phyloP scores from a whole-genome alignment of 2,888 invertebrate genomes.

The Prostheceraeus crozeri region DNA sequence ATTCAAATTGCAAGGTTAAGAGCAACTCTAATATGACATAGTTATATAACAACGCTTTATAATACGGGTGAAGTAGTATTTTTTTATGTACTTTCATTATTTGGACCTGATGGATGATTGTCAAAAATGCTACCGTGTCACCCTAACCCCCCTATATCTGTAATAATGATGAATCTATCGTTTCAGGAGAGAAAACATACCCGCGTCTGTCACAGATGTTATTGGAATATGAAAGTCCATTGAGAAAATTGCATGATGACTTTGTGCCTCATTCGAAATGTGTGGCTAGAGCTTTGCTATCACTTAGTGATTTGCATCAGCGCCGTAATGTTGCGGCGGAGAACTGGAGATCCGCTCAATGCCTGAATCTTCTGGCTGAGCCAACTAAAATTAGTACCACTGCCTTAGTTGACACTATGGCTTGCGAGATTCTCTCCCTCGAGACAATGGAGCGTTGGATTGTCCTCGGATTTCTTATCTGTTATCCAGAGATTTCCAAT shows the following conservation, averaged over 20 bases:
- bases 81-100: too few species aligned
- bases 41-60: too few species aligned
- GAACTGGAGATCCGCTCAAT: constrained; percentile 67
- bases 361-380: constrained; percentile 79
- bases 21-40: too few species aligned
- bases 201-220: constrained; percentile 94
- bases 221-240: constrained; percentile 86
- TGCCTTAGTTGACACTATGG: constrained; percentile 86
- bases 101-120: too few species aligned
- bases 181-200: constrained; percentile 65
- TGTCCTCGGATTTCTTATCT: constrained; percentile 58
- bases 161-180: too few species aligned
- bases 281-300: constrained; percentile 74
- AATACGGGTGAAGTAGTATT: too few species aligned
- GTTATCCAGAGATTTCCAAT: constrained; percentile 35
- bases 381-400: constrained; percentile 88
- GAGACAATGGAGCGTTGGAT: constrained; percentile 95
- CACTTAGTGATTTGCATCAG: constrained; percentile 73
- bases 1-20: too few species aligned
- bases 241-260: constrained; percentile 90
- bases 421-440: constrained; percentile 89
- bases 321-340: constrained; percentile 84
- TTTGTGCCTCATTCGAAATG: constrained; percentile 77
- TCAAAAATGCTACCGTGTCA: too few species aligned
- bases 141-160: too few species aligned